These are phyloP conservation scores for Porites divaricata DNA, from an alignment of 92 coral and sea anemone species.

Conservation along the genomic window DNA sequence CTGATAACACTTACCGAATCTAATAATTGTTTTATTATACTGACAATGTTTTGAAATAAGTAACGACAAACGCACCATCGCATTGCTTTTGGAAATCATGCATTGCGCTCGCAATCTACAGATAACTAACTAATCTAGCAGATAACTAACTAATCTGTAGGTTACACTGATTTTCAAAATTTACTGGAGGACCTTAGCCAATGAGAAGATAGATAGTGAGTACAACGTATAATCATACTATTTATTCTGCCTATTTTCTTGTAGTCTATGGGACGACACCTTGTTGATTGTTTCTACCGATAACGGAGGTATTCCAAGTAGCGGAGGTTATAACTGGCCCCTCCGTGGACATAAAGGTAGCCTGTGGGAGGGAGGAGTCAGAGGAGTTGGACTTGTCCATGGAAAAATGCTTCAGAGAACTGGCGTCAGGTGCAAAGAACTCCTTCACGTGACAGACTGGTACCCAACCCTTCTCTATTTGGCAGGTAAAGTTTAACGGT, in stretches of 20 bases:
- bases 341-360: conserved; percentile 74
- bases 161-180: too few species aligned
- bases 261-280: conserved; percentile 73
- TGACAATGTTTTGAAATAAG: too few species aligned
- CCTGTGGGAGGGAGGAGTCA: conserved; percentile 85
- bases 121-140: too few species aligned
- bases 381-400: conserved; percentile 74
- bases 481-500: conserved; percentile 20
- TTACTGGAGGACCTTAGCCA: too few species aligned
- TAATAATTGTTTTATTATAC: too few species aligned
- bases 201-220: too few species aligned
- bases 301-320: conserved; percentile 71
- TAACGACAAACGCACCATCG: too few species aligned
- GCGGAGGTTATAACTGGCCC: conserved; percentile 85
- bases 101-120: too few species aligned
- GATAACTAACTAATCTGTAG: too few species aligned
- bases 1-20: too few species aligned
- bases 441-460: conserved; percentile 86
- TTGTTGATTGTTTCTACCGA: conserved; percentile 73
- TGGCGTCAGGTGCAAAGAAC: conserved; percentile 50
- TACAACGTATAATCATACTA: too few species aligned
- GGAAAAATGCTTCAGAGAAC: conserved; percentile 67
- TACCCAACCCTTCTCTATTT: conserved; percentile 69
- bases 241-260: not conserved
- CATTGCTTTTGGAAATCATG: too few species aligned